Evolutionary conservation across 2,888 invertebrate species (phyloP), one percentile per base, ranked within the genome.

Genomic region (Pseudanteris insignis): DNA sequence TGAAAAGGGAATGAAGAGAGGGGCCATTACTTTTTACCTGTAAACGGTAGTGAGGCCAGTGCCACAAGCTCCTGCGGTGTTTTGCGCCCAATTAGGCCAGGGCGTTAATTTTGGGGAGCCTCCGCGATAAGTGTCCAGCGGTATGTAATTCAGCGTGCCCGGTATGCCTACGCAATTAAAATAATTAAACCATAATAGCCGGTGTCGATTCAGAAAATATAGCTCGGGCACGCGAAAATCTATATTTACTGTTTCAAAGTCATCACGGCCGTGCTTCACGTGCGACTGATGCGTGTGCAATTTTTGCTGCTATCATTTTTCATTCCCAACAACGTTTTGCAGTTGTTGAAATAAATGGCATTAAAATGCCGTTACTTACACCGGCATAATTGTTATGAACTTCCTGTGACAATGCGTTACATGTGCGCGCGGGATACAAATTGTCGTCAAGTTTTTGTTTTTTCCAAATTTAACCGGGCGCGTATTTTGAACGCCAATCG

Each of bases 101-200:
- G 92, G 91, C 53, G 84, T 89, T 24, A 92, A 81, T 65, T 86
- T 86, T 0, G 92, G 92, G 0, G 91, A 89, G n/a, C 87, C 86
- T 6, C 86, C 84, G 65, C 84, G 82, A 8, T 86, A 84, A 7
- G 84, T 83, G 65, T 88, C 87, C 70, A 91, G 80, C 2, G 89
- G 85, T 57, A 92, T 87, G 81, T 91, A 92, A 76, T 91, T 92
- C 59, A 92, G 80, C 1, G 92, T 92, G 2, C 90, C 86, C 24
- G 92, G 92, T 61, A 92, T 87, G 70, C 92, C 91, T 90, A 76
- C 10, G 77, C 79, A 65, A 73, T 50, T 54, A 54, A 64, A 54
- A 65, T 55, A 64, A 57, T 54, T 59, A 37, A 59, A 50, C 29
- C 32, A 11, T 63, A 63, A 63, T 63, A 43, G 51, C 37, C 14